These are phyloP conservation scores for Peucedramus taeniatus DNA, from an alignment of 2,113 vertebrate species.

Conservation along the genomic window DNA sequence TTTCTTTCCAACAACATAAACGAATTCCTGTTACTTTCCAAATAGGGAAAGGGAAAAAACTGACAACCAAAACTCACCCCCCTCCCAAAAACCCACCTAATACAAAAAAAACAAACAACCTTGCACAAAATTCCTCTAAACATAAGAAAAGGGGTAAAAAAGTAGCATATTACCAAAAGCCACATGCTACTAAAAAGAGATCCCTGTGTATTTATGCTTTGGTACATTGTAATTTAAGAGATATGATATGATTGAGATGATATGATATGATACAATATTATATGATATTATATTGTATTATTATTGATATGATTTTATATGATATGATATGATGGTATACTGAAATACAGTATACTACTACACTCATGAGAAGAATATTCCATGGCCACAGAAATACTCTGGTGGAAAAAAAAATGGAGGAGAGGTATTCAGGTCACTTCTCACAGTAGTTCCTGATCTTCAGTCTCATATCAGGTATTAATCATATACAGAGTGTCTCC, in stretches of 20 bases:
- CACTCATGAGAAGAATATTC: not conserved
- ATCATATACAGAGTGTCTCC: not conserved
- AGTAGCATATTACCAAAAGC: not conserved
- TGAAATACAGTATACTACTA: not conserved
- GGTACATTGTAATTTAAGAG: not conserved
- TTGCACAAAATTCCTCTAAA: not conserved
- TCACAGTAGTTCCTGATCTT: not conserved
- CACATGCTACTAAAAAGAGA: not conserved
- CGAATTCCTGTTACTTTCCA: not conserved
- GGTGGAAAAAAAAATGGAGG: not conserved
- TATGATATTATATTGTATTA: not conserved
- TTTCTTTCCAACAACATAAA: not conserved
- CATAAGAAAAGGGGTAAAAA: not conserved
- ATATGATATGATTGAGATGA: not conserved
- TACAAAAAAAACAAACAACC: not conserved
- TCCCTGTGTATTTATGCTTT: not conserved
- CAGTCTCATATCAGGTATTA: not conserved
- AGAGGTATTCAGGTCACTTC: not conserved
- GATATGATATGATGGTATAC: not conserved
- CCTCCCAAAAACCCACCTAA: not conserved
- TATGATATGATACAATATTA: not conserved
- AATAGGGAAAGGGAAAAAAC: not conserved
- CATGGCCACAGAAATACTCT: not conserved
- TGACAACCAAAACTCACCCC: not conserved
- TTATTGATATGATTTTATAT: not conserved